These are phyloP conservation scores for Meleagris gallopavo DNA, from an alignment of 2,113 vertebrate species.

Conservation along the genomic window DNA sequence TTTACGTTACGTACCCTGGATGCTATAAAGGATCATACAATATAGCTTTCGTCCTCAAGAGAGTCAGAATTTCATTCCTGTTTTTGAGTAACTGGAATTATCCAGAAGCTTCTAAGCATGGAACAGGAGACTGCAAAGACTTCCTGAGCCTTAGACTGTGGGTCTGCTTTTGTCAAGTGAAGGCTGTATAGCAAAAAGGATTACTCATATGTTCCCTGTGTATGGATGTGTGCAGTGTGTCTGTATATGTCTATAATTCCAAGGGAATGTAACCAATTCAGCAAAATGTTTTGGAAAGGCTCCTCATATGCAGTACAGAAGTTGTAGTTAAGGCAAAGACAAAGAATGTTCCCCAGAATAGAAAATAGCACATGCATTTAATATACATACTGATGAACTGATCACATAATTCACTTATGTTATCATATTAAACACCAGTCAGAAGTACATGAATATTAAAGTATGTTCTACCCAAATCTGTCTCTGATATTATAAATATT, in stretches of 20 bases:
- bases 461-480: constrained; percentile 29
- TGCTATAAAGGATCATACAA: not conserved
- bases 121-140: not conserved
- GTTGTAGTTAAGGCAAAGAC: not conserved
- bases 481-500: constrained; percentile 47
- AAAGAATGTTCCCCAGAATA: constrained; percentile 36
- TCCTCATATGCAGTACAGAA: not conserved
- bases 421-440: constrained; percentile 44
- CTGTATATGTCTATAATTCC: not conserved
- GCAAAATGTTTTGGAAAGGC: not conserved
- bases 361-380: constrained; percentile 18
- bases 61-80: not conserved
- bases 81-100: not conserved
- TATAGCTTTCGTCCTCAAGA: not conserved
- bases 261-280: not conserved
- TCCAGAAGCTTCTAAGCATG: not conserved
- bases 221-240: not conserved
- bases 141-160: not conserved
- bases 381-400: constrained; percentile 31
- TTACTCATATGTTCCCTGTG: not conserved
- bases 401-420: constrained; percentile 46
- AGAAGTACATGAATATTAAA: constrained; percentile 63
- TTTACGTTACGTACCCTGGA: accelerated
- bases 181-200: not conserved
- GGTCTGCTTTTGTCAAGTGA: not conserved